Percentiles rank a stretch among this genome's conserved stretches.
Evolutionary conservation across 2,797 vertebrate genomes (phyloP).

Genomic region (Okamejei kenojei): DNA sequence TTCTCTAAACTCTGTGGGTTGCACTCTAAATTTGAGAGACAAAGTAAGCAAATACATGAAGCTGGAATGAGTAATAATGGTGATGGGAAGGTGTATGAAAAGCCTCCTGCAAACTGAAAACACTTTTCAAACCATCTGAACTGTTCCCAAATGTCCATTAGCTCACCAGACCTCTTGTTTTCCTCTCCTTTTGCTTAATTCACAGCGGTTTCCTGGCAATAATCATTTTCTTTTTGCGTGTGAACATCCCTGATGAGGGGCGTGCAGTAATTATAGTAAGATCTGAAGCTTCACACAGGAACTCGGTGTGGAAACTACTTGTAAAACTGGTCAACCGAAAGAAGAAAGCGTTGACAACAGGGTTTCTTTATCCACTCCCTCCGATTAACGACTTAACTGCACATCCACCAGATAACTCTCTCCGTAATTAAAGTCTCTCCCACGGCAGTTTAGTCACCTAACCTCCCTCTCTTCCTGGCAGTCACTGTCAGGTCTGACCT

Average conservation of each 20-base stretch:
- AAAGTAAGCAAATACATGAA: neutral
- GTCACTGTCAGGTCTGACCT: too few species aligned
- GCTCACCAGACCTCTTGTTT: neutral
- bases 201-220: neutral
- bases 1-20: too few species aligned
- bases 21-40: neutral
- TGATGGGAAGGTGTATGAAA: neutral
- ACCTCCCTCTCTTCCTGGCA: neutral
- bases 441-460: neutral
- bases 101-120: neutral
- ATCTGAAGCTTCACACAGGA: neutral
- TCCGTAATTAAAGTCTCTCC: neutral
- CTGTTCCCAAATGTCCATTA: neutral
- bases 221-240: neutral
- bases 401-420: neutral
- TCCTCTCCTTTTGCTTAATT: neutral
- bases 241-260: neutral
- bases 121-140: neutral
- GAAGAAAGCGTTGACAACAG: neutral
- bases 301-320: neutral
- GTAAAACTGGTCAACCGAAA: neutral
- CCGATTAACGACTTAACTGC: neutral
- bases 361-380: neutral
- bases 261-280: constrained; percentile 2
- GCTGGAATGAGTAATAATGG: neutral